A percentile compares a stretch with the other conserved stretches of the same genome.
Evolutionary conservation across 2,888 invertebrate genomes (phyloP).

Genomic region (Acanthosepion lycidas): DNA sequence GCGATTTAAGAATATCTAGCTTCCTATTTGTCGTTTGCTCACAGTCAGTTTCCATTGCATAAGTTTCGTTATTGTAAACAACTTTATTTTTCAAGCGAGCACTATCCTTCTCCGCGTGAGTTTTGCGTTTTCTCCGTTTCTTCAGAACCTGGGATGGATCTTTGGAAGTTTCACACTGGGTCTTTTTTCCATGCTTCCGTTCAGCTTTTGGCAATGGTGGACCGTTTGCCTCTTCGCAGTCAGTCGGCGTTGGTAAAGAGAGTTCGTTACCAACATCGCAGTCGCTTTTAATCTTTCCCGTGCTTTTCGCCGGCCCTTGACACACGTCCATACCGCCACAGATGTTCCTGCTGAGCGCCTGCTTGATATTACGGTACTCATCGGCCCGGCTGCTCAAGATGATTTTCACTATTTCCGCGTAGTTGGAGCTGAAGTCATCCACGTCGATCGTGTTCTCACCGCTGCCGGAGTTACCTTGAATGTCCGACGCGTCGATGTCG

Average conservation of each 20-base stretch:
- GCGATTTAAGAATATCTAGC: not conserved
- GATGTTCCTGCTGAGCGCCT: not conserved
- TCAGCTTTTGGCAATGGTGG: not conserved
- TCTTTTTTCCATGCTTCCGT: not conserved
- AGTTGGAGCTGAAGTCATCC: not conserved
- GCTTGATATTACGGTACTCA: constrained; percentile 39
- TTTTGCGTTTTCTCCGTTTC: not conserved
- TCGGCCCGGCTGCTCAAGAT: constrained; percentile 35
- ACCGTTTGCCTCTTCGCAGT: not conserved
- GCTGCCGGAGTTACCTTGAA: not conserved
- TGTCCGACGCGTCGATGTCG: not conserved
- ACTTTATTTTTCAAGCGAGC: not conserved
- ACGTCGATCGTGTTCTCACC: not conserved
- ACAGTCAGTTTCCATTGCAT: not conserved
- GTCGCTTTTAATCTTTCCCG: not conserved
- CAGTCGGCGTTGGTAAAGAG: not conserved
- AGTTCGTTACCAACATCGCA: not conserved
- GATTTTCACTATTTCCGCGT: not conserved
- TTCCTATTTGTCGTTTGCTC: not conserved
- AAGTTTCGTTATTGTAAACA: not conserved
- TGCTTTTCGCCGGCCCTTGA: not conserved
- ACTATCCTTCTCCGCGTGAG: not conserved
- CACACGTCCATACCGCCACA: not conserved
- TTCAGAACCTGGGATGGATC: not conserved
- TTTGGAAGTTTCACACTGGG: not conserved